Evolutionary conservation across 1,140 invertebrate species (phyloP).

Genomic region (Procambarus clarkii): DNA sequence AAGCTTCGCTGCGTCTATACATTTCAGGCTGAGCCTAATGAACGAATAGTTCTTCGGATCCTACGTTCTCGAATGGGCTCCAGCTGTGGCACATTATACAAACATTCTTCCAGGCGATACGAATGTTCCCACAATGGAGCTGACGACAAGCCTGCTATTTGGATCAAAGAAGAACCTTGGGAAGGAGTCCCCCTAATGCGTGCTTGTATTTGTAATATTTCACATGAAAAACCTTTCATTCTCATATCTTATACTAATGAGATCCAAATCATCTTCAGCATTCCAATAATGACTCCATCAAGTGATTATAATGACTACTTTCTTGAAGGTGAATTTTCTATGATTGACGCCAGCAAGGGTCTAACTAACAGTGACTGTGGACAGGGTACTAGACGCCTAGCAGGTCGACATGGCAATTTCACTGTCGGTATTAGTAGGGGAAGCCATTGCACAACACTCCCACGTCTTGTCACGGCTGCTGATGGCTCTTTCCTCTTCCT

Average conservation of each 20-base stretch:
- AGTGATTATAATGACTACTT: slow-evolving; percentile 71
- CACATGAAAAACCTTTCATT: slow-evolving; percentile 60
- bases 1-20: slow-evolving; percentile 85
- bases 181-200: slow-evolving; percentile 62
- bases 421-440: slow-evolving; percentile 54
- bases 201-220: slow-evolving; percentile 69
- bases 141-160: slow-evolving; percentile 61
- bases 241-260: slow-evolving; percentile 68
- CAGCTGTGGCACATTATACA: slow-evolving; percentile 65
- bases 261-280: slow-evolving; percentile 63
- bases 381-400: slow-evolving; percentile 20
- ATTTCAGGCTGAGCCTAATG: slow-evolving; percentile 83
- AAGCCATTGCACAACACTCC: slow-evolving; percentile 53
- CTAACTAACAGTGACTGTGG: neutral
- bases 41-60: slow-evolving; percentile 75
- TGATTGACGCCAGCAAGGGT: slow-evolving; percentile 38
- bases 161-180: slow-evolving; percentile 70
- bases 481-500: slow-evolving; percentile 70
- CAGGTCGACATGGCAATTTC: slow-evolving; percentile 66
- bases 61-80: slow-evolving; percentile 61
- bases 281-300: slow-evolving; percentile 70
- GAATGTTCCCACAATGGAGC: slow-evolving; percentile 68
- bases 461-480: slow-evolving; percentile 63
- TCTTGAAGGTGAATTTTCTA: slow-evolving; percentile 68
- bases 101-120: slow-evolving; percentile 56